phyloP scores from a whole-genome alignment of 2,113 vertebrate genomes.

The Butorides virescens region DNA sequence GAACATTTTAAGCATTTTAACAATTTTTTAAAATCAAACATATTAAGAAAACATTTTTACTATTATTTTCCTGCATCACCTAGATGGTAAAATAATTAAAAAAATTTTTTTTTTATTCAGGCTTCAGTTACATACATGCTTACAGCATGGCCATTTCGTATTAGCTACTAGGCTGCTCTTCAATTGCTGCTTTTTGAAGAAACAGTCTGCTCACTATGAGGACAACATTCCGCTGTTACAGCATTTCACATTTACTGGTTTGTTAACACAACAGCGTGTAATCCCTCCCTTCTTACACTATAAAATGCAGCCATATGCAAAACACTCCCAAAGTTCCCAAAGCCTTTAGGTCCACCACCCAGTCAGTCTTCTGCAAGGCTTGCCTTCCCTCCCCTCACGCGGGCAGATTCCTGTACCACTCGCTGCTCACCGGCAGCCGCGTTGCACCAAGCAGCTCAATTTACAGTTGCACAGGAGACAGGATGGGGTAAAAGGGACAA shows the following conservation, averaged over 20 bases:
- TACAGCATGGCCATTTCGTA: not conserved
- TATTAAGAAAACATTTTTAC: not conserved
- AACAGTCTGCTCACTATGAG: not conserved
- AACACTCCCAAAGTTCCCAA: not conserved
- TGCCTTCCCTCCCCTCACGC: not conserved
- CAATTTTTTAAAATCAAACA: not conserved
- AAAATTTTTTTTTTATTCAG: not conserved
- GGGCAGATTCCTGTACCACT: not conserved
- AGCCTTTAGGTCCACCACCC: not conserved
- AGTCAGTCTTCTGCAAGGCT: rapidly evolving
- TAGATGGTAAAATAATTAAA: not conserved
- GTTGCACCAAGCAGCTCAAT: not conserved
- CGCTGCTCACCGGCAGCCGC: not conserved
- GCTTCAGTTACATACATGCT: not conserved
- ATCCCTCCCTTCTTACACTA: not conserved
- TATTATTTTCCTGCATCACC: not conserved
- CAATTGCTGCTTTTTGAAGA: not conserved
- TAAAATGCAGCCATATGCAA: not conserved
- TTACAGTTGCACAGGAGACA: not conserved
- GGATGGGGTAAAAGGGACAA: not conserved
- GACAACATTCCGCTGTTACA: not conserved
- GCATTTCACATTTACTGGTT: not conserved
- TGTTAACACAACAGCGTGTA: not conserved
- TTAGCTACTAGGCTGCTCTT: not conserved
- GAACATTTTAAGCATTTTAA: not conserved